Conservation (phyloP, 2,888 invertebrate genomes). For the Polymixis lichenea region DNA sequence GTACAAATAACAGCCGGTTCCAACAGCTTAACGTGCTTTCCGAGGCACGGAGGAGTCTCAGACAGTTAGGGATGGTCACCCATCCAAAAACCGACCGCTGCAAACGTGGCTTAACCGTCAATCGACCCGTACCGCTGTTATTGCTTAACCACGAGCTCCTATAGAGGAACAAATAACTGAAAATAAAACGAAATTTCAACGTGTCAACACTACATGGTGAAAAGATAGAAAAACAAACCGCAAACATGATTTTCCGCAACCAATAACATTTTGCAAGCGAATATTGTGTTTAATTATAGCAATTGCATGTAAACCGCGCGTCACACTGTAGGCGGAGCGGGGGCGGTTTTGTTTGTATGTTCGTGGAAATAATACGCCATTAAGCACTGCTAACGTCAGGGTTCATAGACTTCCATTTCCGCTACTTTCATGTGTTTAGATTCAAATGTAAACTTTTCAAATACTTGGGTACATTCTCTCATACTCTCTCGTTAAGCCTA, state of each 20-base stretch:
- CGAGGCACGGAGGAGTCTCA: too few relatives aligned
- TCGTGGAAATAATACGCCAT: slow-evolving; percentile 8
- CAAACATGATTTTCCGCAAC: neutral
- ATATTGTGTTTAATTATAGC: neutral
- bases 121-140: too few relatives aligned
- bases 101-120: too few relatives aligned
- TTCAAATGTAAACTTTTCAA: neutral
- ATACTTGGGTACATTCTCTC: too few relatives aligned
- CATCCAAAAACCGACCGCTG: too few relatives aligned
- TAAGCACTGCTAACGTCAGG: neutral
- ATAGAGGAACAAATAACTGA: neutral
- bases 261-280: neutral
- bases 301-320: slow-evolving; percentile 9
- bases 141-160: too few relatives aligned
- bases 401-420: neutral
- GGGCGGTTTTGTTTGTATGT: slow-evolving; percentile 26
- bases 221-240: neutral
- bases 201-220: neutral
- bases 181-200: neutral
- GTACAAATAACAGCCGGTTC: too few relatives aligned
- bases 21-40: too few relatives aligned
- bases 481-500: too few relatives aligned
- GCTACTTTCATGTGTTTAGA: neutral
- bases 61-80: too few relatives aligned
- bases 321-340: slow-evolving; percentile 25